Evolutionary conservation across 1,140 invertebrate genomes (phyloP), one percentile per base, ranked within the genome.

Genomic region (Penaeus japonicus): DNA sequence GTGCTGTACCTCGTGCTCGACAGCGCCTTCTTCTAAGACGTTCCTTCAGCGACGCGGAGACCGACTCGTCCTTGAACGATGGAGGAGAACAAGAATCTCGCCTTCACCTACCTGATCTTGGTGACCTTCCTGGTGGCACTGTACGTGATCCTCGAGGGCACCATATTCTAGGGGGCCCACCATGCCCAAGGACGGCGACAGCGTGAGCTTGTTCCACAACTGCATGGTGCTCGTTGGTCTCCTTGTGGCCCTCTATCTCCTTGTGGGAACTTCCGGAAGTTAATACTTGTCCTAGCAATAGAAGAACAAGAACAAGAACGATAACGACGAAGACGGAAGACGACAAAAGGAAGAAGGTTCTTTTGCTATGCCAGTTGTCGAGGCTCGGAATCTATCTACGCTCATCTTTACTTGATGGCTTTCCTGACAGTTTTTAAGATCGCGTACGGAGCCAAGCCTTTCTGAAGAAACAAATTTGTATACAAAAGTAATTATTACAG

Each of bases 1-100:
- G 77, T 87, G 53, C 39, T 87, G 12, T 87, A 87, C 57, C 22
- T 87, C 17, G 30, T 87, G 18, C 54, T 87, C 77, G 85, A 87
- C 47, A 70, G 57, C 55, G 77, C 85, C 75, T 70, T 87, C 77
- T 87, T 70, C 77, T 87, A 39, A 87, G 47, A 4, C 32, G 57
- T 12, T 20, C 18, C 22, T 4, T 78, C 53, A 4, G 5, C 22
- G 10, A 10, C 47, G 47, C 10, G 47, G 47, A 47, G 47, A 47
- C 0, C 5, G 5, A 47, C 47, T 47, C 47, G 47, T 15, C 47
- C 47, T 47, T 47, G 47, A 47, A 47, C n/a, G n/a, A 83, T 83
- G 81, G 81, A 83, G 30, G 70, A 73, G 35, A 73, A 73, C 70
- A 73, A 73, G 24, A 73, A n/a, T n/a, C 4, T 73, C 27, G 70